phyloP scores from a whole-genome alignment of 2,888 invertebrate genomes.

The Seira musarum region DNA sequence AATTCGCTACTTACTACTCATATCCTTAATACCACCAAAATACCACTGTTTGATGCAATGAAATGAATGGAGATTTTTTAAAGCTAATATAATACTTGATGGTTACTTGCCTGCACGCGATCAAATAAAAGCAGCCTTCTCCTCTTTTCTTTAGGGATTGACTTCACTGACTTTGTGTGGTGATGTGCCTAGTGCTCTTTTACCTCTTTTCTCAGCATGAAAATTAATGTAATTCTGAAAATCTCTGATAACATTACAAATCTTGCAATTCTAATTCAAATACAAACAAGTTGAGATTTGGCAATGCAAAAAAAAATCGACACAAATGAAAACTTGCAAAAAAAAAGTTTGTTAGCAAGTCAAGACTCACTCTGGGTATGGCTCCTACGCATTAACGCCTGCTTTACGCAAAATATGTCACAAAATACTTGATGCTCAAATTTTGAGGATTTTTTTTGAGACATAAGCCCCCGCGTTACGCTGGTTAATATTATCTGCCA shows the following conservation, averaged over 20 bases:
- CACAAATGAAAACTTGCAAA: background rate
- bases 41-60: constrained; percentile 1
- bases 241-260: background rate
- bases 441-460: too few species aligned
- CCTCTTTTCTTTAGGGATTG: background rate
- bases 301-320: too few species aligned
- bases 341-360: background rate
- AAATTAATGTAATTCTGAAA: background rate
- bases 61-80: constrained; percentile 12
- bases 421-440: too few species aligned
- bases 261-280: background rate
- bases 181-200: background rate
- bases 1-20: too few species aligned
- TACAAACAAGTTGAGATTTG: background rate
- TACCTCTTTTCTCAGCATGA: background rate
- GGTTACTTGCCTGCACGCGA: constrained; percentile 15
- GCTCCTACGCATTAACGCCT: too few species aligned
- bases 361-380: background rate
- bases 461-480: too few species aligned
- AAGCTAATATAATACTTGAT: background rate
- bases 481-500: too few species aligned
- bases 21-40: too few species aligned
- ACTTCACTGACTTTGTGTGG: background rate
- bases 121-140: constrained; percentile 12
- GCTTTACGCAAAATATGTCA: too few species aligned